Evolutionary conservation across 2,888 invertebrate species (phyloP), one percentile per base, ranked within the genome.

Genomic region (Aproaerema taeniolella): DNA sequence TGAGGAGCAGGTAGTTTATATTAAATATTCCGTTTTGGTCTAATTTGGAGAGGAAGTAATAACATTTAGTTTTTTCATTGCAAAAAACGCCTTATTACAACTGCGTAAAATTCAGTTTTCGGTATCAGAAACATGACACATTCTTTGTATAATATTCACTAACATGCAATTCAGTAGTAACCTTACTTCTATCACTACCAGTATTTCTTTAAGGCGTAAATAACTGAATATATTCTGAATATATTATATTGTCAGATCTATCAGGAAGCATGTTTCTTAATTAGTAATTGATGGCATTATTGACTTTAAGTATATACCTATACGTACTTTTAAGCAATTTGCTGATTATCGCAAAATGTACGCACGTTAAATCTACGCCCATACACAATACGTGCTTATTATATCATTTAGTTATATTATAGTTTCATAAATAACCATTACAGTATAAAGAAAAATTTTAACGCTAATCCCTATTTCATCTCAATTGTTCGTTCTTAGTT

Each of bases 231-330:
- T n/a, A n/a, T n/a, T n/a, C 69, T 67, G 66, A 80, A 76, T 78
- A 70, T 65, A 60, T 65, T 53, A 79, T 85, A 86, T 86, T 86
- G 85, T 86, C 85, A 75, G 64, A 78, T 79, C 82, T 85, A 85
- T 82, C 75, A 83, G 85, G 85, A 86, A 86, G 85, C 85, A 79
- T 80, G 74, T 75, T 72, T 58, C 76, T 81, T 81, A 80, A 67
- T 61, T 78, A 78, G 58, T 82, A 82, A 82, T 81, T 82, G 77
- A 79, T 81, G 67, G 52, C 53, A 49, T 64, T 60, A 79, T 80
- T 81, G 75, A 79, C 78, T 61, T 63, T 56, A 49, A 7, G 29
- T 12, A 31, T 31, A 14, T 14, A 33, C 8, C 2, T 28, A n/a
- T 28, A 33, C 20, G 14, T 36, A 38, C 38, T 42, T 44, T 31